Percentiles rank a stretch among this genome's conserved stretches.
Conservation (phyloP, 2,888 invertebrate genomes). For the Lottia scabra region DNA sequence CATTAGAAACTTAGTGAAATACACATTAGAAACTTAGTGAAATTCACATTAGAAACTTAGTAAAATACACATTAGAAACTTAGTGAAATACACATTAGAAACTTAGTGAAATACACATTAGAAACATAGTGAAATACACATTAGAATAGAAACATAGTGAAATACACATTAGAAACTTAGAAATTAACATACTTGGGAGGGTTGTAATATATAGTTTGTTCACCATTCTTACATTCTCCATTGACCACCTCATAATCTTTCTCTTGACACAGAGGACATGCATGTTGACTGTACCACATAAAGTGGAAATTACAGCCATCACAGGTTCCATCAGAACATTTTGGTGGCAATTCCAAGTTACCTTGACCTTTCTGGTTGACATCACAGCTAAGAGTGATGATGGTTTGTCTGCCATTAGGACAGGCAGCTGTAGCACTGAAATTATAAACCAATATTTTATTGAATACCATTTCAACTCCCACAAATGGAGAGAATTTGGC, state of each 20-base stretch:
- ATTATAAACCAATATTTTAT: slow-evolving; percentile 1
- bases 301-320: slow-evolving; percentile 76
- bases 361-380: slow-evolving; percentile 58
- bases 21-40: too few species aligned
- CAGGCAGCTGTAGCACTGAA: slow-evolving; percentile 71
- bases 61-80: too few species aligned
- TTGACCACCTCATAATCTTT: slow-evolving; percentile 67
- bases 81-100: too few species aligned
- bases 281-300: slow-evolving; percentile 71
- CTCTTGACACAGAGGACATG: slow-evolving; percentile 73
- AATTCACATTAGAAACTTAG: too few species aligned
- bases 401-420: slow-evolving; percentile 72
- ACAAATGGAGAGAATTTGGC: too few species aligned
- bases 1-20: too few species aligned
- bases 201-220: slow-evolving; percentile 72
- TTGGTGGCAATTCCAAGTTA: slow-evolving; percentile 68
- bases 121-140: too few species aligned
- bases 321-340: slow-evolving; percentile 75
- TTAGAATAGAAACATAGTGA: too few species aligned
- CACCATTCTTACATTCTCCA: slow-evolving; percentile 73
- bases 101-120: too few species aligned
- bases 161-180: too few species aligned
- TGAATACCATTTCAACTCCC: too few species aligned
- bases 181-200: slow-evolving; percentile 53
- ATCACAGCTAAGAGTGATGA: slow-evolving; percentile 73